Evolutionary conservation across 2,113 vertebrate species (phyloP).

Genomic region (Centropristis striata): DNA sequence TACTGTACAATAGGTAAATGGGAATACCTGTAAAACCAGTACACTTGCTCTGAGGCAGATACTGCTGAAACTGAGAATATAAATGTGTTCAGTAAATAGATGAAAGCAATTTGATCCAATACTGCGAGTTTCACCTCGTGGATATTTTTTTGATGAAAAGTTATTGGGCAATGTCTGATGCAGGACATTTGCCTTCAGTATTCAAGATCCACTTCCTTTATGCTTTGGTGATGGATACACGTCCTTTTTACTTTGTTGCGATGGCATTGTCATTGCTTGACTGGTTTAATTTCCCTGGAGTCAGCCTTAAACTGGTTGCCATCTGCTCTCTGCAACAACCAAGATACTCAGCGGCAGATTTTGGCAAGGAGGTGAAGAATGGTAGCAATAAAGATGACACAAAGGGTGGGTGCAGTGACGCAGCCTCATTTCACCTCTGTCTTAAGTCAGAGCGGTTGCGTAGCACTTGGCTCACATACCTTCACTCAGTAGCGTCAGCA

Average conservation of each 20-base stretch:
- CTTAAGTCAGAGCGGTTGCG: not conserved
- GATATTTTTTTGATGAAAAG: not conserved
- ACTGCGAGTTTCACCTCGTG: too few species aligned
- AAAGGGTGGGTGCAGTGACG: slow-evolving; percentile 16
- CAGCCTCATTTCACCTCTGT: slow-evolving; percentile 11
- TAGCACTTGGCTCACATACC: not conserved
- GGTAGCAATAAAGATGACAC: slow-evolving; percentile 15
- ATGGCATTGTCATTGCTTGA: slow-evolving; percentile 1
- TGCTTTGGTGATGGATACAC: not conserved
- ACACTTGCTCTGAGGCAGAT: not conserved
- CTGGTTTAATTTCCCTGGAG: not conserved
- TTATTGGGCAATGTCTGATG: not conserved
- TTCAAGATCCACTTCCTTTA: not conserved
- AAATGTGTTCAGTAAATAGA: not conserved
- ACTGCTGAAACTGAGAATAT: not conserved
- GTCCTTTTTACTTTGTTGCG: not conserved
- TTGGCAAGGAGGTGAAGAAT: slow-evolving; percentile 16
- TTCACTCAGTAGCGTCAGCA: slow-evolving; percentile 8
- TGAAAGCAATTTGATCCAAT: not conserved
- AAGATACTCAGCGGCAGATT: not conserved
- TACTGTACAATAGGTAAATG: not conserved
- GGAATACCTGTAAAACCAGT: not conserved
- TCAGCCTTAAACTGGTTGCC: not conserved
- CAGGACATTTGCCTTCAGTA: not conserved
- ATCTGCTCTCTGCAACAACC: not conserved